phyloP scores from a whole-genome alignment of 2,888 invertebrate genomes.

The Micropterix aruncella region DNA sequence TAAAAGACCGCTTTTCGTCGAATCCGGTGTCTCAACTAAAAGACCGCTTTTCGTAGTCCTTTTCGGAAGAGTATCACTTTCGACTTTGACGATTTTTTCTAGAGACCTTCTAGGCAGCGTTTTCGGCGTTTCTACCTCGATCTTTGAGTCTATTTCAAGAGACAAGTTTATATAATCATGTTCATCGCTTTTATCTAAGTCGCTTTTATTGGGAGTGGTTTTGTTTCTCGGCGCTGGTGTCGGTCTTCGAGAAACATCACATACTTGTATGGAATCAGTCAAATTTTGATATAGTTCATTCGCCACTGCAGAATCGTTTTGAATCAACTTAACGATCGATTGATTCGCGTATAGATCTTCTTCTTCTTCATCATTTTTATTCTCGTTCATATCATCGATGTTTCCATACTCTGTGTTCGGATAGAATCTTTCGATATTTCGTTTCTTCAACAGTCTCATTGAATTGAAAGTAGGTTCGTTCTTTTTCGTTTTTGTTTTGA shows the following conservation, averaged over 20 bases:
- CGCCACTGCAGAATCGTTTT: conserved; percentile 7
- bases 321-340: conserved; percentile 15
- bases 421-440: conserved; percentile 35
- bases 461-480: conserved; percentile 29
- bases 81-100: conserved; percentile 18
- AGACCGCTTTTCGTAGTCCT: conserved; percentile 14
- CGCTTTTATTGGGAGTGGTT: conserved; percentile 20
- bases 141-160: conserved; percentile 14
- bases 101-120: conserved; percentile 9
- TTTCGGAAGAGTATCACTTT: conserved; percentile 14
- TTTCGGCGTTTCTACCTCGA: conserved; percentile 17
- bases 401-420: conserved; percentile 35
- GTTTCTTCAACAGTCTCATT: conserved; percentile 30
- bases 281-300: conserved; percentile 43
- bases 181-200: conserved; percentile 21
- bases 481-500: conserved; percentile 27
- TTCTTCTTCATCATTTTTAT: conserved; percentile 14
- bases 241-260: conserved; percentile 38
- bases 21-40: conserved; percentile 6
- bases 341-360: conserved; percentile 33
- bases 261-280: conserved; percentile 52
- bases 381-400: conserved; percentile 24
- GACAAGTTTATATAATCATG: conserved; percentile 45
- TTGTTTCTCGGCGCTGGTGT: conserved; percentile 44
- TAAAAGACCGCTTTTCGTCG: conserved; percentile 8